Conservation (phyloP, 1,140 invertebrate genomes). For the Harpegnathos saltator region DNA sequence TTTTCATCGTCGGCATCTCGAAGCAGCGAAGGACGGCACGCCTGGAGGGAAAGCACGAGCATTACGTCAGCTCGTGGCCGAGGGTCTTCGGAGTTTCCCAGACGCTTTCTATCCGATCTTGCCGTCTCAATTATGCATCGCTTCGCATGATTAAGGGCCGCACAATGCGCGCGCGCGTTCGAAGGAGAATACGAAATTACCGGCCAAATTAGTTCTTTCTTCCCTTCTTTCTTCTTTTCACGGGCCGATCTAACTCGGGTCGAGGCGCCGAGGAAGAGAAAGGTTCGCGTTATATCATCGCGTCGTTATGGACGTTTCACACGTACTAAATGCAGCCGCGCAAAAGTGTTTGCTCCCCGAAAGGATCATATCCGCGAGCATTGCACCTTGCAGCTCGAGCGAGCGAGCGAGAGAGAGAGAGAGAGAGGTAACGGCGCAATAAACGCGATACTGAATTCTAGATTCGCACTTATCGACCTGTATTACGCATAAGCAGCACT, state of each 20-base stretch:
- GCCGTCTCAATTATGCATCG: conserved; percentile 13
- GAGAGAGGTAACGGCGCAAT: not conserved
- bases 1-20: not conserved
- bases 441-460: conserved; percentile 32
- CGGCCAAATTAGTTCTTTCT: conserved; percentile 18
- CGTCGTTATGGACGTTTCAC: conserved; percentile 27
- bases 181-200: not conserved
- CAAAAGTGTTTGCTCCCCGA: conserved; percentile 11
- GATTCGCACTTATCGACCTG: conserved; percentile 1
- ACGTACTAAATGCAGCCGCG: not conserved
- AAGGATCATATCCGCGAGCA: conserved; percentile 22
- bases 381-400: conserved; percentile 11
- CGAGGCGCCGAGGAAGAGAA: conserved; percentile 11
- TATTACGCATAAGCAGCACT: conserved; percentile 28
- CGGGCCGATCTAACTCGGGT: not conserved
- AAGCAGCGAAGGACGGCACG: conserved; percentile 34
- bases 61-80: conserved; percentile 55
- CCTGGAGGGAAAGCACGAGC: conserved; percentile 58
- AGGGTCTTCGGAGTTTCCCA: conserved; percentile 67
- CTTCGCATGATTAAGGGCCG: conserved; percentile 62
- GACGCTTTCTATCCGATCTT: conserved; percentile 70
- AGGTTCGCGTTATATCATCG: conserved; percentile 33
- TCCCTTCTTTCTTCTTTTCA: not conserved
- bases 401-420: too few species aligned
- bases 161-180: not conserved